These are phyloP conservation scores for Psophia crepitans DNA, from an alignment of 2,113 vertebrate genomes.

Conservation along the genomic window DNA sequence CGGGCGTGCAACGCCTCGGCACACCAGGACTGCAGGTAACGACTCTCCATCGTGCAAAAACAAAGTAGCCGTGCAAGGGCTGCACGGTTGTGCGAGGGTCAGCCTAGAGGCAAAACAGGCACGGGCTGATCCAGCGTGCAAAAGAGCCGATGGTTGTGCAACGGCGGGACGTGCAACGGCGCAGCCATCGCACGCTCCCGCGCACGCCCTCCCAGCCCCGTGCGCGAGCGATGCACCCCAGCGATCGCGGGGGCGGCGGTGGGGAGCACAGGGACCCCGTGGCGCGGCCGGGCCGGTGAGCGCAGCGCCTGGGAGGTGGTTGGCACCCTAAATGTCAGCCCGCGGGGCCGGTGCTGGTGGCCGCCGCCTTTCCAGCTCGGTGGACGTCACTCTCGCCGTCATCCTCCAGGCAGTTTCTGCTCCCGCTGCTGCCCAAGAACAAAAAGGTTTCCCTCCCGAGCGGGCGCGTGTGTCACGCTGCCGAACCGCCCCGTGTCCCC, in stretches of 20 bases:
- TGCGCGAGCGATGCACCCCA: not conserved
- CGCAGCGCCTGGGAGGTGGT: not conserved
- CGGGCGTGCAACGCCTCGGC: accelerated
- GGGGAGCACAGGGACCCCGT: not conserved
- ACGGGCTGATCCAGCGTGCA: not conserved
- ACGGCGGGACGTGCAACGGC: not conserved
- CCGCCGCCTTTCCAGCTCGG: not conserved
- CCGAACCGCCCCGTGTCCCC: not conserved
- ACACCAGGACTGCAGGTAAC: accelerated
- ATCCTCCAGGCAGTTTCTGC: not conserved
- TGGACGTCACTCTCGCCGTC: not conserved
- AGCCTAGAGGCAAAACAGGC: not conserved
- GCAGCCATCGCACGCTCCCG: accelerated
- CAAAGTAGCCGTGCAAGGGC: not conserved
- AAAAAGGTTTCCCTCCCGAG: not conserved
- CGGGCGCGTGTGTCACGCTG: not conserved
- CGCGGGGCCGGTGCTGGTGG: accelerated
- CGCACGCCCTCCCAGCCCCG: not conserved
- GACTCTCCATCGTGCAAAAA: not conserved
- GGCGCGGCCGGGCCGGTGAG: accelerated
- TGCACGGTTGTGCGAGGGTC: no score
- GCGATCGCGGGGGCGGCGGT: accelerated
- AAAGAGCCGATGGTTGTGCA: not conserved
- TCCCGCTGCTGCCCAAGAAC: not conserved
- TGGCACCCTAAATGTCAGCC: not conserved